phyloP scores from a whole-genome alignment of 2,888 invertebrate genomes.

The Sarcophaga variegata region DNA sequence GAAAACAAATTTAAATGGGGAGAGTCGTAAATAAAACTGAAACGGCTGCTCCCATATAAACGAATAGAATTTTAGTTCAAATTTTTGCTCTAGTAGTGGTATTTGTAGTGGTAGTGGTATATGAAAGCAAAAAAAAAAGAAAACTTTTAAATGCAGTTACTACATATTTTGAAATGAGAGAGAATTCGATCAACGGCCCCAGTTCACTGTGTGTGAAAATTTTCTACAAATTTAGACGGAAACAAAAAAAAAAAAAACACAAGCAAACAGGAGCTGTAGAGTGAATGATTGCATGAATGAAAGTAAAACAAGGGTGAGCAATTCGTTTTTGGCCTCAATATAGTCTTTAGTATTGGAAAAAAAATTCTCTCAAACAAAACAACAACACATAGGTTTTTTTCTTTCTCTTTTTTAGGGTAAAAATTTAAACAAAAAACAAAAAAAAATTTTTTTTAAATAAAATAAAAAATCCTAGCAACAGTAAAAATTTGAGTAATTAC shows the following conservation, averaged over 20 bases:
- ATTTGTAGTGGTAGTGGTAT: neutral
- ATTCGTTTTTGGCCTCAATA: too few relatives aligned
- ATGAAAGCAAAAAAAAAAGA: too few relatives aligned
- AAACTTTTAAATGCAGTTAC: neutral
- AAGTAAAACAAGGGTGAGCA: neutral
- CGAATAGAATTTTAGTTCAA: neutral
- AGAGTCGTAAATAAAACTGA: slow-evolving; percentile 50
- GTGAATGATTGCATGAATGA: neutral
- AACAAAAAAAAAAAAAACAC: neutral
- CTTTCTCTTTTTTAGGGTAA: too few relatives aligned
- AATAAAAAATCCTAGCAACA: too few relatives aligned
- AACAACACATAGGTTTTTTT: too few relatives aligned
- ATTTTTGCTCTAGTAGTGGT: neutral
- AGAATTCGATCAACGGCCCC: neutral
- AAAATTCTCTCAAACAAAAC: too few relatives aligned
- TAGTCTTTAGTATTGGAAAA: too few relatives aligned
- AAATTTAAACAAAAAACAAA: too few relatives aligned
- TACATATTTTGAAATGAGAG: neutral
- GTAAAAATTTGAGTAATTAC: too few relatives aligned
- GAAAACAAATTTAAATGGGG: slow-evolving; percentile 57
- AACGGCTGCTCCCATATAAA: neutral
- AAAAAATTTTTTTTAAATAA: too few relatives aligned
- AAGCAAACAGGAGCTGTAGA: neutral
- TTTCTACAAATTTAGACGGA: neutral
- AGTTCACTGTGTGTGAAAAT: neutral